Base-by-base conservation (phyloP, 2,888 invertebrate species). In the Laothoe populi region DNA sequence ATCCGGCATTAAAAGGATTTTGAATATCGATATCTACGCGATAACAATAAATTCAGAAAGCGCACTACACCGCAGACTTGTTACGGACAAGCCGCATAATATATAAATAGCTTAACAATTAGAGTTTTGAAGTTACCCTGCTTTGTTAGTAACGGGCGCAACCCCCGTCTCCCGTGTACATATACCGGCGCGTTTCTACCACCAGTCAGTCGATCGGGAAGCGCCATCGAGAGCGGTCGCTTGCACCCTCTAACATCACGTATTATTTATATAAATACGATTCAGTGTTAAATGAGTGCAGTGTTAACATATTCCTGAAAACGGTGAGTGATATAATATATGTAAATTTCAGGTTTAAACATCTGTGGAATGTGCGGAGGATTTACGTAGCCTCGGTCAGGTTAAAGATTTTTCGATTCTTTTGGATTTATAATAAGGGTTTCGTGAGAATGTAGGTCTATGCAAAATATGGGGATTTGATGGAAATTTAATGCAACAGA, bases 81-180 rank as follows among this genome's bases (percentile, higher is more conserved):
- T 2, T 10, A 38, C 35, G 10, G 35, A 35, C 38, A 5, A 38
- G 11, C 38, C 13, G 10, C 13, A 38, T 8, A 4, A 26, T 48
- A 49, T 3, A 26, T 8, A 16, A 16, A 31, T 49, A 49, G 3
- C 26, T 3, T 24, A 49, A 31, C 8, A n/a, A 0, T 19, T 16
- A 53, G 31, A 53, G 8, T 35, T 53, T 53, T 0, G 16, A 35
- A 53, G 10, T 53, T 53, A 53, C 11, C 53, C 19, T 53, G 35
- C 4, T 53, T 31, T 35, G 53, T 11, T 11, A 35, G 4, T 31
- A 35, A 21, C 5, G 35, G 35, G 13, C 35, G 4, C 53, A 45
- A 59, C 59, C 59, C 59, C 59, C 59, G 31, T 44, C 59, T 45
- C 59, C 42, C 59, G 45, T 26, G 45, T 59, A 59, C 59, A 59